Evolutionary conservation across 2,888 invertebrate genomes (phyloP).

Genomic region (Corbicula japonica): DNA sequence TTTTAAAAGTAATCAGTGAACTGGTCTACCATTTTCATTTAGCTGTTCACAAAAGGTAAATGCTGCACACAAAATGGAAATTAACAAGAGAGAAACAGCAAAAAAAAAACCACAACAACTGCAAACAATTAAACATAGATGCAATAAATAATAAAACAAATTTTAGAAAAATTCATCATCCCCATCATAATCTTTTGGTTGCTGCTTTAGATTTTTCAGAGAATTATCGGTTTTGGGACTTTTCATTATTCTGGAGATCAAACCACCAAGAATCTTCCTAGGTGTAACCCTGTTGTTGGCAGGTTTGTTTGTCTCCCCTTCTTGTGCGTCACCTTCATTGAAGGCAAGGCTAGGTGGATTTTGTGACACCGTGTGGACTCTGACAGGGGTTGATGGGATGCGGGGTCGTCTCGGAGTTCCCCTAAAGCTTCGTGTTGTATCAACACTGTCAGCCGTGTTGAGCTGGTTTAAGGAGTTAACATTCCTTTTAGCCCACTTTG

Average conservation of each 20-base stretch:
- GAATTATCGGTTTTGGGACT: constrained; percentile 25
- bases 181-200: constrained; percentile 24
- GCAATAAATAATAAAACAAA: not conserved
- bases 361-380: not conserved
- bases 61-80: not conserved
- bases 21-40: constrained; percentile 1
- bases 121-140: not conserved
- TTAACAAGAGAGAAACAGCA: not conserved
- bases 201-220: constrained; percentile 6
- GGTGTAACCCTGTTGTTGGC: constrained; percentile 40
- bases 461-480: not conserved
- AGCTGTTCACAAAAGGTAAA: not conserved
- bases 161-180: constrained; percentile 16
- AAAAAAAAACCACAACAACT: not conserved
- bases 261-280: constrained; percentile 36
- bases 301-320: not conserved
- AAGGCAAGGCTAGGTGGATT: constrained; percentile 17
- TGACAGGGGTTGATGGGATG: constrained; percentile 7
- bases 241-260: constrained; percentile 47
- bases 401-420: constrained; percentile 1
- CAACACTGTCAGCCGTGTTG: no score
- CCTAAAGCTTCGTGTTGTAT: no score
- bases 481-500: not conserved
- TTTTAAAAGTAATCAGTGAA: no score
- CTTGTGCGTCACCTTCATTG: constrained; percentile 15